Base-by-base conservation (phyloP, 2,888 invertebrate genomes). In the Tridacna gigas region DNA sequence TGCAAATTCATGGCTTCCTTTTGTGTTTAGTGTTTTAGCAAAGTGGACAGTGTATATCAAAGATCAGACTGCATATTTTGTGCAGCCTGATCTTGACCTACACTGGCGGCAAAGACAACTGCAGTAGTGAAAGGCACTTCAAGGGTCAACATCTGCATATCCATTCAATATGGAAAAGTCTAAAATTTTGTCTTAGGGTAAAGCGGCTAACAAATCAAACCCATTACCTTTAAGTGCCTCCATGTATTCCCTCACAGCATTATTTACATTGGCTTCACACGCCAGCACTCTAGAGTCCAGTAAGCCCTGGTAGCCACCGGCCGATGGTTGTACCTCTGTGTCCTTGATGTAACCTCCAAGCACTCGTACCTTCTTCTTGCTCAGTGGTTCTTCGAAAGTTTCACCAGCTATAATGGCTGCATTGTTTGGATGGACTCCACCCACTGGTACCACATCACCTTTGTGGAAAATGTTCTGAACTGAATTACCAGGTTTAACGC, bases 391-490 rank as follows among this genome's bases (percentile, higher is more conserved):
- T 0, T 90, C 86, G 75, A 89, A 92, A 0, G 86, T 80, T 75
- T 94, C 93, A 0, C 93, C 92, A 13, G 91, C 92, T 26, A 94
- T 88, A 65, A 94, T 92, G 69, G 94, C 92, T 51, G 90, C 81
- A 26, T 86, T 89, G 47, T 88, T 82, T 0, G 88, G 78, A 51
- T 91, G 89, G 13, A 89, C 90, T 26, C 94, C 94, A 15, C 94
- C 94, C 0, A 94, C 90, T 51, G 94, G 94, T 0, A 93, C 90
- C 11, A 93, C 92, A 11, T 89, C 89, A 51, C 94, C 94, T 91
- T 86, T 12, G 37, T 4, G 66, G 56, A 60, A 18, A 60, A 20
- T 4, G 9, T 60, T 18, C 18, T 60, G 60, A 20, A 18, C 9
- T 5, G 60, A 60, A 4, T 60, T 60, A 60, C 2, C 2, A 60